Evolutionary conservation across 2,797 vertebrate genomes (phyloP).

Genomic region (Oreochromis mossambicus): DNA sequence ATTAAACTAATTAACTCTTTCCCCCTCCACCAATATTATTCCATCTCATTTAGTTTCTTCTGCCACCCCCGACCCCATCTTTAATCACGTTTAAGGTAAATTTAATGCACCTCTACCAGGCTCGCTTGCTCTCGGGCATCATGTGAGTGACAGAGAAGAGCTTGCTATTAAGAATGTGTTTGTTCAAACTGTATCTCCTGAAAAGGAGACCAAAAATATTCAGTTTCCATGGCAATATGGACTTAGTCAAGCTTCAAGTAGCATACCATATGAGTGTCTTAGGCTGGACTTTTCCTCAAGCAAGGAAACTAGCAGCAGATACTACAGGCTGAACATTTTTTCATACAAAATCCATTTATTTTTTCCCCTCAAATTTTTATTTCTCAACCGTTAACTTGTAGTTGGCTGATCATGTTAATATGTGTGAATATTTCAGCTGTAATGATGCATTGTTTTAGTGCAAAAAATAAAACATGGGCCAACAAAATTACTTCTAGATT

Average conservation of each 20-base stretch:
- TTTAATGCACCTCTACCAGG: conserved; percentile 18
- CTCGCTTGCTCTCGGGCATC: conserved; percentile 9
- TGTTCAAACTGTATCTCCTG: conserved; percentile 21
- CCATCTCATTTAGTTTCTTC: conserved; percentile 47
- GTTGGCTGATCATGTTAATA: neutral
- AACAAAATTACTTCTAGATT: neutral
- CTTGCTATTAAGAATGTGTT: conserved; percentile 26
- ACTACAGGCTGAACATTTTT: neutral
- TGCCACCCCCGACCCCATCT: conserved; percentile 12
- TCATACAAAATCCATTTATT: neutral
- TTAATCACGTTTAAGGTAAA: conserved; percentile 64
- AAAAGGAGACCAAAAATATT: conserved; percentile 48
- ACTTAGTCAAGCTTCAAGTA: conserved; percentile 61
- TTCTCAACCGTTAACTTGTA: neutral
- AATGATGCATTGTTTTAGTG: neutral
- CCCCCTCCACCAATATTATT: conserved; percentile 51
- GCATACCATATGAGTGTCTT: conserved; percentile 54
- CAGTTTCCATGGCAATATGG: conserved; percentile 68
- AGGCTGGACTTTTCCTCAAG: conserved; percentile 43
- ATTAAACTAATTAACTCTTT: conserved; percentile 72
- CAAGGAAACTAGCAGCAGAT: neutral
- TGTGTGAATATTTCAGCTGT: neutral
- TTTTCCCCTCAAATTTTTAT: neutral
- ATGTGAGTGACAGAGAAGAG: conserved; percentile 23
- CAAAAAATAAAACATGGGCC: neutral